phyloP scores from a whole-genome alignment of 2,113 vertebrate species.

The Alces alces region DNA sequence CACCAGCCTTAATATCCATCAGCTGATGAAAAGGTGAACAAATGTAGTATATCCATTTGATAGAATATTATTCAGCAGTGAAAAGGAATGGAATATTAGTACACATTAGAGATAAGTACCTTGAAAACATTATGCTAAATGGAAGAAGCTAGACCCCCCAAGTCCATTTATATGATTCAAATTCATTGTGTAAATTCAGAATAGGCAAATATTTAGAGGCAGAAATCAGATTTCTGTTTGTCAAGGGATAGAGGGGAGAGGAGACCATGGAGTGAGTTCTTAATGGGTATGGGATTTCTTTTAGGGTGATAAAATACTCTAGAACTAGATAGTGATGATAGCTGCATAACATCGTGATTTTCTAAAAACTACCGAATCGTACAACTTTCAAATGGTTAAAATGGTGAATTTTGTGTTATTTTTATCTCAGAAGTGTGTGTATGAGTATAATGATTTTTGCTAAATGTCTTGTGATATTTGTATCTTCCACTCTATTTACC shows the following conservation, averaged over 20 bases:
- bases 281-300: background rate
- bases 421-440: background rate
- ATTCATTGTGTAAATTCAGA: background rate
- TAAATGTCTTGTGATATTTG: background rate
- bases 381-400: background rate
- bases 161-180: background rate
- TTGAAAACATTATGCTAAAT: background rate
- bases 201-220: background rate
- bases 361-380: background rate
- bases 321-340: background rate
- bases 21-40: background rate
- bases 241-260: background rate
- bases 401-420: background rate
- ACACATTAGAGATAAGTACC: background rate
- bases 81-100: background rate
- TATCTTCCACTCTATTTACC: background rate
- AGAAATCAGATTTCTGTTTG: background rate
- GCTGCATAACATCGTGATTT: background rate
- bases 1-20: background rate
- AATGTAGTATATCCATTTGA: background rate
- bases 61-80: background rate
- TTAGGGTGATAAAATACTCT: background rate
- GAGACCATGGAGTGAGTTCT: background rate
- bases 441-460: background rate
- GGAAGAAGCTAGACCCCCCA: background rate